Percentiles rank a stretch among this genome's conserved stretches.
phyloP scores from a whole-genome alignment of 1,140 invertebrate species.

The Saccostrea glomerata region DNA sequence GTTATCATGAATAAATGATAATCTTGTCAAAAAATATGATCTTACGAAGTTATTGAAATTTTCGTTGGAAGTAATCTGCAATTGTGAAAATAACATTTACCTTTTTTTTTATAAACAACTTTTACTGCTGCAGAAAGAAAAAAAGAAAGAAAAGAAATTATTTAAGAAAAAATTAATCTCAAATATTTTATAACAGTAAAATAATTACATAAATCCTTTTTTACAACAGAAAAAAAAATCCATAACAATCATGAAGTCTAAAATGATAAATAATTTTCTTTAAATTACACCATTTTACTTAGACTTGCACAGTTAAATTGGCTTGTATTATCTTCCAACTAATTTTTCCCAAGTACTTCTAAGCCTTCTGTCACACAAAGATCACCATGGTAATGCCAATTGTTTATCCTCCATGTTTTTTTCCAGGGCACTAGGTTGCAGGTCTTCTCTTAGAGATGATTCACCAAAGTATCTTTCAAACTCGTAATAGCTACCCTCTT shows the following conservation, averaged over 20 bases:
- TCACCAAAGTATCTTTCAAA: slow-evolving; percentile 31
- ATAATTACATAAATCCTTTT: too few relatives aligned
- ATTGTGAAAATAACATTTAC: too few relatives aligned
- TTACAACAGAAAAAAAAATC: too few relatives aligned
- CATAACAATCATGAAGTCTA: too few relatives aligned
- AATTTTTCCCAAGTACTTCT: background rate
- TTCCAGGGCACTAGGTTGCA: slow-evolving; percentile 33
- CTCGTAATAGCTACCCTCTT: slow-evolving; percentile 18
- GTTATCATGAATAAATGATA: slow-evolving; percentile 16
- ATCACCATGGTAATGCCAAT: slow-evolving; percentile 14
- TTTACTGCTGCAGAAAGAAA: background rate
- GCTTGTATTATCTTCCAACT: background rate
- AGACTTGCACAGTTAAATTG: background rate
- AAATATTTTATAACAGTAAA: too few relatives aligned
- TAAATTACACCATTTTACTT: too few relatives aligned
- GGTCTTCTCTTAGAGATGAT: slow-evolving; percentile 43
- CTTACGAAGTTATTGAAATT: background rate
- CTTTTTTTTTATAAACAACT: too few relatives aligned
- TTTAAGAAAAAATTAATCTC: background rate
- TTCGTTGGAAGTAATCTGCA: too few relatives aligned
- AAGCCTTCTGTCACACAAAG: background rate
- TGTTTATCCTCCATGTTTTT: slow-evolving; percentile 21
- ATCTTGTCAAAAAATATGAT: background rate
- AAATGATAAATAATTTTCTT: background rate
- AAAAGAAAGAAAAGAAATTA: background rate